Evolutionary conservation across 1,140 invertebrate species (phyloP).

Genomic region (Antheraea mylitta): DNA sequence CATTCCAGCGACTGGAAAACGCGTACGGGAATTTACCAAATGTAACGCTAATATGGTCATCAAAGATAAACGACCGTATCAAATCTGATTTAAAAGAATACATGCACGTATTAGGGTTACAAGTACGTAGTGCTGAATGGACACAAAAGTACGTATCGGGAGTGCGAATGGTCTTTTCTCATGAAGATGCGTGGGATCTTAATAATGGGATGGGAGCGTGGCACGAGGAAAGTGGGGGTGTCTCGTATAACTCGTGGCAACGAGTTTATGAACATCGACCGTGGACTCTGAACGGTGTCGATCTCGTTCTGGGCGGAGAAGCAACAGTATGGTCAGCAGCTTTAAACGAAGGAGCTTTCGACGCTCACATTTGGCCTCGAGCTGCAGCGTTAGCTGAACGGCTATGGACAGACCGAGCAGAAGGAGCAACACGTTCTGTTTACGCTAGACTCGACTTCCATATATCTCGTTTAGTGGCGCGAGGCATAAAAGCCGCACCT

Average conservation of each 20-base stretch:
- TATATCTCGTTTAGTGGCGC: conserved; percentile 79
- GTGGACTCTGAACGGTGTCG: conserved; percentile 75
- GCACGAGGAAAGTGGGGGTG: conserved; percentile 84
- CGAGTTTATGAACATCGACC: conserved; percentile 88
- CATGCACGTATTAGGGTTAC: conserved; percentile 66
- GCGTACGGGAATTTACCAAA: conserved; percentile 82
- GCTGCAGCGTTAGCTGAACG: conserved; percentile 85
- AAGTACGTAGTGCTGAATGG: conserved; percentile 86
- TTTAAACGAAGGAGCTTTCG: conserved; percentile 78
- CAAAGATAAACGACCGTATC: conserved; percentile 85
- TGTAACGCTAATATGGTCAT: conserved; percentile 86
- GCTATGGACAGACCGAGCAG: conserved; percentile 61
- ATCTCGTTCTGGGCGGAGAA: conserved; percentile 81
- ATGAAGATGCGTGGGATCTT: conserved; percentile 90
- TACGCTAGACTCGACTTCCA: conserved; percentile 83
- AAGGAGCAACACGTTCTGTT: conserved; percentile 67
- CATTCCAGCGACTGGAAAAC: conserved; percentile 79
- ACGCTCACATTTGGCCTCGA: conserved; percentile 83
- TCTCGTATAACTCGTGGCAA: conserved; percentile 89
- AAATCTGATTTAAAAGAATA: conserved; percentile 81
- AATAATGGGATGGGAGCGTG: conserved; percentile 89
- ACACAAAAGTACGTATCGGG: conserved; percentile 83
- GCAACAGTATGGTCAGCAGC: conserved; percentile 86
- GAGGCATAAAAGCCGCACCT: conserved; percentile 82
- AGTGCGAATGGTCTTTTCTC: conserved; percentile 87